Conservation (phyloP, 2,797 vertebrate genomes). For the Pampus argenteus region DNA sequence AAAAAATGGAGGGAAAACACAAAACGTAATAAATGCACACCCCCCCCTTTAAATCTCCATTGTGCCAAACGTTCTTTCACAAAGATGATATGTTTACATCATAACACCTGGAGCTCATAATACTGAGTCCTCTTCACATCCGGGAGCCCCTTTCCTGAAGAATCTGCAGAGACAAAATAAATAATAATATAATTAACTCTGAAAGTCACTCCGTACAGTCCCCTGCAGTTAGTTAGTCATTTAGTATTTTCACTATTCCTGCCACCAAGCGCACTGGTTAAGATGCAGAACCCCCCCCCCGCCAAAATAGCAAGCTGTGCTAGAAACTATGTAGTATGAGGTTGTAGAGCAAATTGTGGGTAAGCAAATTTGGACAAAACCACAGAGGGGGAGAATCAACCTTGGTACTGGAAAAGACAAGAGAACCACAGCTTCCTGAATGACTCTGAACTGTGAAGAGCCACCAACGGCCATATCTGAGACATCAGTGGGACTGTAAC, state of each 20-base stretch:
- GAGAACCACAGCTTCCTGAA: not conserved
- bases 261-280: not conserved
- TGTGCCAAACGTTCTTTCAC: slow-evolving; percentile 77
- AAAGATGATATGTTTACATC: slow-evolving; percentile 83
- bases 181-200: not conserved
- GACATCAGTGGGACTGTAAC: too few species aligned
- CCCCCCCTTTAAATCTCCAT: slow-evolving; percentile 68
- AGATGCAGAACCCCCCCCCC: too few species aligned
- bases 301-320: too few species aligned
- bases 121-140: slow-evolving; percentile 89
- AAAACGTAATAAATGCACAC: slow-evolving; percentile 56
- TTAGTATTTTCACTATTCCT: not conserved
- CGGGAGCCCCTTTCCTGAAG: slow-evolving; percentile 97
- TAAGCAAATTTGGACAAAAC: too few species aligned
- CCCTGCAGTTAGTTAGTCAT: not conserved
- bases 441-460: not conserved
- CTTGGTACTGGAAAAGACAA: slow-evolving; percentile 20
- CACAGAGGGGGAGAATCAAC: too few species aligned
- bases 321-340: too few species aligned
- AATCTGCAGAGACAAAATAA: slow-evolving; percentile 87
- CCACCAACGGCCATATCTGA: too few species aligned
- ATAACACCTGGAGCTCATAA: slow-evolving; percentile 82
- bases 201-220: not conserved
- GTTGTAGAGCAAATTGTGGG: slow-evolving; percentile 11
- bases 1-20: slow-evolving; percentile 64